Evolutionary conservation across 1,140 invertebrate genomes (phyloP).

Genomic region (Halesus radiatus): DNA sequence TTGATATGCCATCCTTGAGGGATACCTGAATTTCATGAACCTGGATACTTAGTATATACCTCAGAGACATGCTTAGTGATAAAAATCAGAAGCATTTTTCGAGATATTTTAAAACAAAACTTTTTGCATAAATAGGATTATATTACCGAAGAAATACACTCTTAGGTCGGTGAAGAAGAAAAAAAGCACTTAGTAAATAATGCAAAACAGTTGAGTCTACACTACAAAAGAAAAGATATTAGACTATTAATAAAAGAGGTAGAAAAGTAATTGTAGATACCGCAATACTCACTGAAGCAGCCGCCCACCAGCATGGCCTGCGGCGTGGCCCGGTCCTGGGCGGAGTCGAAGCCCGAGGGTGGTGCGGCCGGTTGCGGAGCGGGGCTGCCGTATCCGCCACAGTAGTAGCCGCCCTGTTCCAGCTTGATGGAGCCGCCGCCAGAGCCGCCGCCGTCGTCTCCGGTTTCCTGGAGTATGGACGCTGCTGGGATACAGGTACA

Average conservation of each 20-base stretch:
- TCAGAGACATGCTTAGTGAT: conserved; percentile 54
- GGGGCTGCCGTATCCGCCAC: conserved; percentile 90
- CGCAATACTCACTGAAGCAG: conserved; percentile 66
- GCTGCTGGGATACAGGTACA: conserved; percentile 78
- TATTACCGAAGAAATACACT: too few species aligned
- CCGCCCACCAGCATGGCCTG: conserved; percentile 67
- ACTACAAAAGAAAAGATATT: background rate
- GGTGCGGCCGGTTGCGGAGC: conserved; percentile 67
- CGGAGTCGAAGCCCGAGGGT: conserved; percentile 61
- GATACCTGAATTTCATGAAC: background rate
- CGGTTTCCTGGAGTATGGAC: conserved; percentile 92
- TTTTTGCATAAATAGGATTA: too few species aligned
- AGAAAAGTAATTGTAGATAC: conserved; percentile 14
- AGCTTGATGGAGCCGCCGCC: conserved; percentile 83
- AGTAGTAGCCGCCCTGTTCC: conserved; percentile 91
- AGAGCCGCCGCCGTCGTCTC: conserved; percentile 70
- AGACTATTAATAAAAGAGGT: background rate
- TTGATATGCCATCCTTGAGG: too few species aligned
- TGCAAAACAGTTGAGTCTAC: background rate
- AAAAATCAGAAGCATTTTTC: too few species aligned
- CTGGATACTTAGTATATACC: conserved; percentile 56
- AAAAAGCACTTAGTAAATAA: background rate
- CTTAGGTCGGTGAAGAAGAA: background rate
- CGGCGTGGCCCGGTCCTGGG: conserved; percentile 67
- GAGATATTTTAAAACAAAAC: too few species aligned